Evolutionary conservation across 2,888 invertebrate species (phyloP), one percentile per base, ranked within the genome.

Genomic region (Parnassius smintheus): DNA sequence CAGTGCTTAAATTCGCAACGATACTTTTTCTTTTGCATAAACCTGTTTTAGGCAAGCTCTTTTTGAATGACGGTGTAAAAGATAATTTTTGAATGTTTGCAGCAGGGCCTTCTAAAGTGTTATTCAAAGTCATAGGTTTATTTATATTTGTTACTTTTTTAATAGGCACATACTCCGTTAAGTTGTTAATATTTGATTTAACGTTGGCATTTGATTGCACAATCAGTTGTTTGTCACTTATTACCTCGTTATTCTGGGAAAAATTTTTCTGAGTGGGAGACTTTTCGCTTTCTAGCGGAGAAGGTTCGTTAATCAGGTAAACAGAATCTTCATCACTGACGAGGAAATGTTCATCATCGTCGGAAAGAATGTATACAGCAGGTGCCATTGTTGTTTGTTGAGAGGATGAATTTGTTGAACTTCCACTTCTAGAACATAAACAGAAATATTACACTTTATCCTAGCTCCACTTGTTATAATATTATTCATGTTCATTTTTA

Each of bases 311-410:
- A 9, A 56, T 46, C 9, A n/a, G 18, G n/a, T 46, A 12, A 13
- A 56, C 52, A n/a, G 52, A 46, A 25, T 61, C 56, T 0, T 59
- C 59, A 13, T 49, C 13, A 1, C 9, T 49, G 13, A 18, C 35
- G 35, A 35, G 35, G 35, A 35, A 35, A 9, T 54, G 48, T 8
- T 60, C 60, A 7, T 45, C 87, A 70, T 87, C 87, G 65, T 89
- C 87, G 0, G 91, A 90, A n/a, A 91, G 73, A 57, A 91, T 91
- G 66, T 85, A 81, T 70, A 90, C 91, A 45, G 78, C 85, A 53
- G 61, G 64, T 1, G 70, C 52, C 48, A 62, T 62, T 10, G 45
- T 53, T 41, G 45, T 0, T 11, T 41, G 55, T 56, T 35, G 46
- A 2, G 44, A 12, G n/a, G 61, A 25, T 42, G 56, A 7, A 12